Evolutionary conservation across 2,888 invertebrate species (phyloP).

Genomic region (Pristionchus mayeri): DNA sequence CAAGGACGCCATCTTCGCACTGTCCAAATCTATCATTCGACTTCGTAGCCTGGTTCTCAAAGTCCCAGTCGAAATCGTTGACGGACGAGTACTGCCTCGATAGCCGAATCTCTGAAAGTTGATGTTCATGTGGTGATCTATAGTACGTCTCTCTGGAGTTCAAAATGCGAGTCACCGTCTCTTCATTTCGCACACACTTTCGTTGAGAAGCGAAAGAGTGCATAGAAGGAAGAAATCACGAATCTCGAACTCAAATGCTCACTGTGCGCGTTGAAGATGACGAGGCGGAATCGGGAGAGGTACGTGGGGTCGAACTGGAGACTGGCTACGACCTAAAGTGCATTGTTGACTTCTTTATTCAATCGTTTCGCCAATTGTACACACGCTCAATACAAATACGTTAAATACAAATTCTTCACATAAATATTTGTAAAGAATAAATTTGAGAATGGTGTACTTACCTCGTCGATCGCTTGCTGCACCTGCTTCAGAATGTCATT

Average conservation of each 20-base stretch:
- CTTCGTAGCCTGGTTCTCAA: slow-evolving; percentile 52
- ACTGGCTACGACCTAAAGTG: slow-evolving; percentile 47
- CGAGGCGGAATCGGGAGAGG: slow-evolving; percentile 60
- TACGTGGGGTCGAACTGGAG: slow-evolving; percentile 61
- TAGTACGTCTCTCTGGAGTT: not conserved
- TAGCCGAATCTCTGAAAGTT: no score
- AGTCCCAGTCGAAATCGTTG: not conserved
- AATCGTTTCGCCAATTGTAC: no score
- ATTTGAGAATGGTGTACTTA: not conserved
- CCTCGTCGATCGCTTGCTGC: slow-evolving; percentile 6
- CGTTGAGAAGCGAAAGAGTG: no score
- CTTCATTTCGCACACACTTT: no score
- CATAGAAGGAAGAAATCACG: no score
- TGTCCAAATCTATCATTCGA: slow-evolving; percentile 54
- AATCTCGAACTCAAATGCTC: not conserved
- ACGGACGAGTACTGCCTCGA: not conserved
- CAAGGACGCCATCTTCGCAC: slow-evolving; percentile 60
- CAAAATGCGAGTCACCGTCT: no score
- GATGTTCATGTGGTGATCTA: no score
- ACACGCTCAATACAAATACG: no score
- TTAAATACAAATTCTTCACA: no score
- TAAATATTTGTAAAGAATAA: no score
- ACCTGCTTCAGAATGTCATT: slow-evolving; percentile 60
- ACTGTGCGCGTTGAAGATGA: slow-evolving; percentile 67
- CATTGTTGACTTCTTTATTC: not conserved